These are phyloP conservation scores for Apeira syringaria DNA, from an alignment of 2,888 invertebrate genomes.

Conservation along the genomic window DNA sequence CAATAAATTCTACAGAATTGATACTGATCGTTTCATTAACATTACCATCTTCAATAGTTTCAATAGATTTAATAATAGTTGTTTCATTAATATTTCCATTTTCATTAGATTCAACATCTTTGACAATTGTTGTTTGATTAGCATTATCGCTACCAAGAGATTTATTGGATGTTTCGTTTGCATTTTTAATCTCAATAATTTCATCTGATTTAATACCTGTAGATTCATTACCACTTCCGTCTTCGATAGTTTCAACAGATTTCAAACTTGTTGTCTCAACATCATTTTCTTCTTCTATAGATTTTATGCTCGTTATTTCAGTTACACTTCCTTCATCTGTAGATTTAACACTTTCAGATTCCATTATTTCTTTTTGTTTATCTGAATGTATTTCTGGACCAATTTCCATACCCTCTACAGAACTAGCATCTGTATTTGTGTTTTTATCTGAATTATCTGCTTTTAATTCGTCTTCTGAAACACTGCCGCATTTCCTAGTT, in stretches of 20 bases:
- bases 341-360: conserved; percentile 4
- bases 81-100: neutral
- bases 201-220: neutral
- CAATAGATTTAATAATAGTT: neutral
- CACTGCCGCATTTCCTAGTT: conserved; percentile 18
- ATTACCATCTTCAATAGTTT: conserved; percentile 2
- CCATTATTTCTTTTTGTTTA: conserved; percentile 4
- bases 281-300: conserved; percentile 6
- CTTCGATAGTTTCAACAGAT: conserved; percentile 1
- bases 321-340: conserved; percentile 1
- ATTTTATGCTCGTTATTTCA: conserved; percentile 9
- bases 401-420: conserved; percentile 15
- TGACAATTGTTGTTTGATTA: neutral
- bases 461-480: conserved; percentile 4
- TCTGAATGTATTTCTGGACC: conserved; percentile 4
- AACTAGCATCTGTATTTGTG: conserved; percentile 17
- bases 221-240: neutral
- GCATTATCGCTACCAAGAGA: neutral
- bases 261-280: neutral
- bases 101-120: neutral
- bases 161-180: neutral
- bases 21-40: conserved; percentile 1
- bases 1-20: conserved; percentile 1
- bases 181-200: neutral
- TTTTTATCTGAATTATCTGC: conserved; percentile 5